phyloP scores from a whole-genome alignment of 1,140 invertebrate genomes.

The Leptinotarsa lineolata region DNA sequence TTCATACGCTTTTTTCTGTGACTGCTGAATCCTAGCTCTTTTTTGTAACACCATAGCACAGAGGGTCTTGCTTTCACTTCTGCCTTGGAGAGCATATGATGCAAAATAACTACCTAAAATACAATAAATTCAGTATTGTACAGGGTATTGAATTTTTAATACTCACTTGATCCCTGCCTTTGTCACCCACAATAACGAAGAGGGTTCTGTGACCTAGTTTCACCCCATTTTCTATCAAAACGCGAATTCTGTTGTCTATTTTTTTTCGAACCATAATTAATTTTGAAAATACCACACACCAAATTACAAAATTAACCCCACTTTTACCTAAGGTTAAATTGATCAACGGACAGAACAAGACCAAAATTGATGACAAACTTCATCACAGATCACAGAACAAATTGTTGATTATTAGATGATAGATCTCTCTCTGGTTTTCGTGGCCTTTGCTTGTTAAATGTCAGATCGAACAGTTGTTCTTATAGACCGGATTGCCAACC shows the following conservation, averaged over 20 bases:
- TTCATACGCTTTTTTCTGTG: slow-evolving; percentile 94
- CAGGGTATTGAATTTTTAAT: slow-evolving; percentile 10
- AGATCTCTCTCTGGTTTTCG: too few species aligned
- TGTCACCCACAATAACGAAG: slow-evolving; percentile 95
- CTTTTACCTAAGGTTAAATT: slow-evolving; percentile 4
- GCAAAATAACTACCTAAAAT: slow-evolving; percentile 86
- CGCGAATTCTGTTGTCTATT: slow-evolving; percentile 93
- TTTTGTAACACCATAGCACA: slow-evolving; percentile 99
- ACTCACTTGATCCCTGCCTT: slow-evolving; percentile 90
- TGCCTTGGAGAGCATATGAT: slow-evolving; percentile 96
- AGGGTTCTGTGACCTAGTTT: slow-evolving; percentile 85
- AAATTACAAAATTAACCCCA: background rate
- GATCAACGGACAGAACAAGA: too few species aligned
- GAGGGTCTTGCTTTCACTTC: slow-evolving; percentile 88
- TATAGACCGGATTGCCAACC: too few species aligned
- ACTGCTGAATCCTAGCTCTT: slow-evolving; percentile 92
- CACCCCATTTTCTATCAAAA: slow-evolving; percentile 97
- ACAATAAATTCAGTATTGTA: slow-evolving; percentile 29
- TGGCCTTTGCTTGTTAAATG: too few species aligned
- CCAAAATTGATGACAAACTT: too few species aligned
- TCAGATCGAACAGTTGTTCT: too few species aligned
- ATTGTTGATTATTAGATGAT: too few species aligned
- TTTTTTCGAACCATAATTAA: slow-evolving; percentile 85
- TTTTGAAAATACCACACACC: slow-evolving; percentile 1
- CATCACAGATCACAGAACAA: too few species aligned